Evolutionary conservation across 2,888 invertebrate species (phyloP).

Genomic region (Seladonia tumulorum): DNA sequence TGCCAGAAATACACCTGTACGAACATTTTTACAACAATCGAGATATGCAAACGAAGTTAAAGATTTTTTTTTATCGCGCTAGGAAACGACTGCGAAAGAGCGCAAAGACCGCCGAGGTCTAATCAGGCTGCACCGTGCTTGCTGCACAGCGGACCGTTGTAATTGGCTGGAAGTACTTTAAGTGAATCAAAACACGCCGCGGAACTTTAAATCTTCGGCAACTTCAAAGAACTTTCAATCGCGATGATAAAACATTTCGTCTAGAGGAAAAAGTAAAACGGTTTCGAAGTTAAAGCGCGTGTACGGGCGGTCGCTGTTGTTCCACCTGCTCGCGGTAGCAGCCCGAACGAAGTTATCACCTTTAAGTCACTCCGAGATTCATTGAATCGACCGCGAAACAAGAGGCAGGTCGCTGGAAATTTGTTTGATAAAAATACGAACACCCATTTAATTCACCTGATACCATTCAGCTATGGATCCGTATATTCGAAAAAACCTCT

Average conservation of each 20-base stretch:
- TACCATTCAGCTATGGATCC: too few species aligned
- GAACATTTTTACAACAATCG: too few species aligned
- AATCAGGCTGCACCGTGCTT: neutral
- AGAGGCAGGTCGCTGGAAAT: conserved; percentile 22
- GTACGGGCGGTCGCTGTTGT: neutral
- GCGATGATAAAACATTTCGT: conserved; percentile 31
- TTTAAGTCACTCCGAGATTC: conserved; percentile 75
- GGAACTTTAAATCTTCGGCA: conserved; percentile 16
- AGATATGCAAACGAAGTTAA: too few species aligned
- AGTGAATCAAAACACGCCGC: conserved; percentile 8
- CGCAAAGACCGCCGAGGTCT: neutral
- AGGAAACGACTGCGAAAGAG: conserved; percentile 12
- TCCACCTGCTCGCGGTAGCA: neutral
- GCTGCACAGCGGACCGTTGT: neutral
- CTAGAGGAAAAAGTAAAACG: neutral
- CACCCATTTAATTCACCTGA: neutral
- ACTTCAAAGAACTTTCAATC: conserved; percentile 9
- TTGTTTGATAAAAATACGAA: conserved; percentile 12
- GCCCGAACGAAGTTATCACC: conserved; percentile 57
- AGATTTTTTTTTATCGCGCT: neutral
- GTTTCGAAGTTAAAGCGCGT: neutral
- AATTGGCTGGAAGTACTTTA: conserved; percentile 21
- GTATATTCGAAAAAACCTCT: too few species aligned
- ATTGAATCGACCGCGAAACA: conserved; percentile 66
- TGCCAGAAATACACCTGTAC: too few species aligned